Conservation (phyloP, 2,888 invertebrate genomes). For the Leptinotarsa peninsularis region DNA sequence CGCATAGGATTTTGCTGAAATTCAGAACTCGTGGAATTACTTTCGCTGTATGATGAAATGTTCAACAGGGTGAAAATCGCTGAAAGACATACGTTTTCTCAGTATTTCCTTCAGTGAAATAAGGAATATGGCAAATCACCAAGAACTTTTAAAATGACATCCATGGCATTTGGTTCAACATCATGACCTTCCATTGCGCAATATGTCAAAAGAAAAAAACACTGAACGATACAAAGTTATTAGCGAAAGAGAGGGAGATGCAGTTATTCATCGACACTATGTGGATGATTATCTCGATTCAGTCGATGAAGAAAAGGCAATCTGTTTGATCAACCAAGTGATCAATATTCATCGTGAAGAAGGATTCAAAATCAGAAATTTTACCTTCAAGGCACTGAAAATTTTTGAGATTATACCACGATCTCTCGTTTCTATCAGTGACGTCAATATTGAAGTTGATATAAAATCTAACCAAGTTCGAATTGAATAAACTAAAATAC, state of each 20-base stretch:
- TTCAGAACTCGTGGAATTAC: constrained; percentile 3
- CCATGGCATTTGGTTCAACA: constrained; percentile 1
- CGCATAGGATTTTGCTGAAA: not conserved
- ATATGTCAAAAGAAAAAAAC: not conserved
- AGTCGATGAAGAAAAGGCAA: constrained; percentile 1
- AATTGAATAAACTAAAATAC: constrained; percentile 13
- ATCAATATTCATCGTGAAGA: not conserved
- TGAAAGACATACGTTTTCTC: too few relatives aligned
- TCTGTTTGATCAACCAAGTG: constrained; percentile 18
- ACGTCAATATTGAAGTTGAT: not conserved
- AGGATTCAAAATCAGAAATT: constrained; percentile 6
- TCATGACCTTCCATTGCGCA: constrained; percentile 7
- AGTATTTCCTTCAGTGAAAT: not conserved
- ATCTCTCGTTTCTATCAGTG: not conserved
- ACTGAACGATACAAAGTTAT: not conserved
- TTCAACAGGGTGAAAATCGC: not conserved
- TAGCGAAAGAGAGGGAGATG: not conserved
- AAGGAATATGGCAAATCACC: not conserved
- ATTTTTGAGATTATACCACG: not conserved
- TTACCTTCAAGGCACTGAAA: constrained; percentile 9
- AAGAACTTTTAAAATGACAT: not conserved
- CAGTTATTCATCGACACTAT: not conserved
- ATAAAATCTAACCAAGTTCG: not conserved
- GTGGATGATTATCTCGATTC: constrained; percentile 1
- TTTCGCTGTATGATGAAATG: constrained; percentile 10